Evolutionary conservation across 2,113 vertebrate genomes (phyloP), one percentile per base, ranked within the genome.

Genomic region (Chiloscyllium plagiosum): DNA sequence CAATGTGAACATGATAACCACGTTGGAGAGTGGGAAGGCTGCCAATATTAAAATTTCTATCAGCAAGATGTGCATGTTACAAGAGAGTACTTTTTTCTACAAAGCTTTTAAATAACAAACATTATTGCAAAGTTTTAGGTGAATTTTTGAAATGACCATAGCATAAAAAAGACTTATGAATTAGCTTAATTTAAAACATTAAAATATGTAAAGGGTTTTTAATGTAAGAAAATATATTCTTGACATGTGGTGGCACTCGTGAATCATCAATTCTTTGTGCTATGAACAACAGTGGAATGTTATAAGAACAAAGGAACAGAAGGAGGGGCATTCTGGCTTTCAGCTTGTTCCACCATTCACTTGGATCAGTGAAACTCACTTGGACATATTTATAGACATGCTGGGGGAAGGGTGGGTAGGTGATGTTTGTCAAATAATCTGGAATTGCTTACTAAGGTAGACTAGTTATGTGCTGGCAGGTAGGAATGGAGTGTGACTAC

Each of bases 11-110:
- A 69, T 72, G 68, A 70, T 47, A 94, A 72, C 66, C 47, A 69
- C 22, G 66, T 70, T 70, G n/a, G 37, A 94, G 69, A 47, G 47
- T 50, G 20, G 37, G 66, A 37, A 47, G 10, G 10, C 68, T 70
- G 68, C 68, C 56, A 69, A 94, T 26, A 50, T 70, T 94, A 94
- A 89, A 70, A 70, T 94, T n/a, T 94, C n/a, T 50, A 70, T 26
- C 37, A 70, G 66, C 42, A 22, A 68, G n/a, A 69, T 61, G 20
- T 70, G 66, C 3, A 20, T 61, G 13, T 4, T 65, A 8, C 52
- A 5, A 8, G 10, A 12, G 37, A 66, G 66, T 70, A 29, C 3
- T 37, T 2, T 86, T 47, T 26, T 52, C 52, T 56, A 24, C 52
- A 0, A 56, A 42, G 22, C 20, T 89, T 50, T 56, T 89, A 52